Evolutionary conservation across 2,888 invertebrate genomes (phyloP), one percentile per base, ranked within the genome.

Genomic region (Neocrepidodera transversa): DNA sequence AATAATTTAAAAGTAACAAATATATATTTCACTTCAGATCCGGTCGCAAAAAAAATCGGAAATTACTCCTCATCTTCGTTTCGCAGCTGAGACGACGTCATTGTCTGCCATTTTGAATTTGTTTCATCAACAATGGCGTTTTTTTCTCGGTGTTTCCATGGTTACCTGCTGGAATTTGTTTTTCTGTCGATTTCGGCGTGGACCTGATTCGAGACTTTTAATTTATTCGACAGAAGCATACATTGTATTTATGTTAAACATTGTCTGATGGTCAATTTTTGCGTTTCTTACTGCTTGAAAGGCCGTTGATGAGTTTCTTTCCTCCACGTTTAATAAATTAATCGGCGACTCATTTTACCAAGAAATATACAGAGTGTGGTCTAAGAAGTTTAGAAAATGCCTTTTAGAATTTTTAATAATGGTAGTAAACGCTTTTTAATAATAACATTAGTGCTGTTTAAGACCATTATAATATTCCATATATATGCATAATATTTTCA

Each of bases 51-150:
- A 76, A 74, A 74, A 56, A 38, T 17, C 20, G 71, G 71, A 74
- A 76, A 76, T 76, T 76, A 76, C 75, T 74, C 73, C 71, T 71
- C 74, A 73, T 73, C 74, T 71, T 69, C 45, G 35, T 54, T 69
- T 72, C 64, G 66, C 65, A 64, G 67, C 67, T 71, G 73, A 72
- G 71, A 73, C 73, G 70, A 73, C 74, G 74, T 73, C 73, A 67
- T 69, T 66, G 69, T 62, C 69, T 70, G 76, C 76, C 77, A 77
- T 77, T 76, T 78, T 78, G 77, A 77, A 78, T 77, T 76, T 71
- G 76, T 74, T 75, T 74, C 68, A 71, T 71, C 76, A 72, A 77
- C 76, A 77, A 77, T 77, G 75, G 76, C 67, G 72, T 73, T 76
- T 74, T n/a, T 75, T 76, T 73, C 68, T 62, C 59, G 26, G 66